Percentiles rank a stretch among this genome's conserved stretches.
phyloP scores from a whole-genome alignment of 2,888 invertebrate species.

The Ophion costatus region DNA sequence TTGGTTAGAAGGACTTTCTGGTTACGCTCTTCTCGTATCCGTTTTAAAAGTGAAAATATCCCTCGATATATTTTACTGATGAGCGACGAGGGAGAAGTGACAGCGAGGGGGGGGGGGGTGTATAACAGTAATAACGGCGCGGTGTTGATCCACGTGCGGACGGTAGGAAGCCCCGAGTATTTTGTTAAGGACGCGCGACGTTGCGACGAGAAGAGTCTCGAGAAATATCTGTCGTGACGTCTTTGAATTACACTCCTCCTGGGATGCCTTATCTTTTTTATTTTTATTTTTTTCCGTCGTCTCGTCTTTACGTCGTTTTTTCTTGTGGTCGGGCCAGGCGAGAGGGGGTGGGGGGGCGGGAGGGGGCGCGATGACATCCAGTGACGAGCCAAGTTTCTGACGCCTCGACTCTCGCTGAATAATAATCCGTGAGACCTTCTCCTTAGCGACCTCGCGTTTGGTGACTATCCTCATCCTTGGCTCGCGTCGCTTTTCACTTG shows the following conservation, averaged over 20 bases:
- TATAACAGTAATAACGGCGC: background rate
- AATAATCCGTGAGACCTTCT: slow-evolving; percentile 55
- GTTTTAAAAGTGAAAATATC: slow-evolving; percentile 27
- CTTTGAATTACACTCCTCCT: slow-evolving; percentile 16
- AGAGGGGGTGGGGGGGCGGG: background rate
- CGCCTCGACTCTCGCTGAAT: slow-evolving; percentile 59
- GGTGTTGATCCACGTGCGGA: slow-evolving; percentile 33
- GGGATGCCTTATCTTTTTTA: background rate
- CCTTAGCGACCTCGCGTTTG: slow-evolving; percentile 8
- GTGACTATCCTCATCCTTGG: slow-evolving; percentile 23
- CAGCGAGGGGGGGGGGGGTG: background rate
- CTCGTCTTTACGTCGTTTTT: background rate
- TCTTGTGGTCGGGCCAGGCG: background rate
- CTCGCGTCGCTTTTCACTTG: slow-evolving; percentile 47
- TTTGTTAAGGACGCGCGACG: slow-evolving; percentile 49
- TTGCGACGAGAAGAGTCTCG: slow-evolving; percentile 47
- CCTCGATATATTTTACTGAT: background rate
- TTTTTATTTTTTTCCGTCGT: background rate
- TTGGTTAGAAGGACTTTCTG: slow-evolving; percentile 27
- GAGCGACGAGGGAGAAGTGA: background rate
- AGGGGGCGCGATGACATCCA: slow-evolving; percentile 52
- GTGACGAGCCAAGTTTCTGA: slow-evolving; percentile 63
- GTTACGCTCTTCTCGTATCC: slow-evolving; percentile 16
- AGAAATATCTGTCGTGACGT: slow-evolving; percentile 32
- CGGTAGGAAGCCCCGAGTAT: slow-evolving; percentile 33